phyloP scores from a whole-genome alignment of 2,113 vertebrate species.

The Dicentrarchus labrax region DNA sequence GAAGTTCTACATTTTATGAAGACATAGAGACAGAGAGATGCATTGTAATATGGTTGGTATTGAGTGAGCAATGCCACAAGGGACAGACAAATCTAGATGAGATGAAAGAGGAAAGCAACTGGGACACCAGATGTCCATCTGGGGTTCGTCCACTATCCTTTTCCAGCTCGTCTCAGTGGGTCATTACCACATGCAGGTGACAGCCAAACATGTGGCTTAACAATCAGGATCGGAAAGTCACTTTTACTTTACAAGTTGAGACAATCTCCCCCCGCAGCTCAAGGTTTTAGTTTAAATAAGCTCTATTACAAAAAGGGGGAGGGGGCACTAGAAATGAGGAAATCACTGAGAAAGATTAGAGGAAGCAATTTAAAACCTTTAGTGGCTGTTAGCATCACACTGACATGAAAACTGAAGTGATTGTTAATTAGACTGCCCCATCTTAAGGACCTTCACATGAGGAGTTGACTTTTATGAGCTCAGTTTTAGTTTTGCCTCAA shows the following conservation, averaged over 20 bases:
- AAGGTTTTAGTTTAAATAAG: background rate
- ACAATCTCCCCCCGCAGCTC: background rate
- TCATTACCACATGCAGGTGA: slow-evolving; percentile 35
- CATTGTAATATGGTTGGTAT: background rate
- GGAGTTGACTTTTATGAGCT: slow-evolving; percentile 3
- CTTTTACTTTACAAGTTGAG: slow-evolving; percentile 1
- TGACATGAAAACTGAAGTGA: slow-evolving; percentile 3
- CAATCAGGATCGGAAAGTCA: slow-evolving; percentile 8
- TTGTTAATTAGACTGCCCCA: background rate
- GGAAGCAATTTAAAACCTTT: slow-evolving; percentile 13
- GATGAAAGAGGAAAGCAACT: slow-evolving; percentile 46
- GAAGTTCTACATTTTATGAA: background rate
- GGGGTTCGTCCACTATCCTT: slow-evolving; percentile 19
- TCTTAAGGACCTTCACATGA: background rate
- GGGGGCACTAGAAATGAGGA: background rate
- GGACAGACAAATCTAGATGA: slow-evolving; percentile 13
- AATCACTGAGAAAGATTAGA: background rate
- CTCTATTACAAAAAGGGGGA: background rate
- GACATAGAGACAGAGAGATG: background rate
- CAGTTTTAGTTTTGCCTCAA: slow-evolving; percentile 5
- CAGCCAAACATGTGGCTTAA: slow-evolving; percentile 22
- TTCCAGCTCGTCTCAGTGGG: slow-evolving; percentile 13
- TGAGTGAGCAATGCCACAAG: slow-evolving; percentile 15
- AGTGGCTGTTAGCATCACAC: background rate
- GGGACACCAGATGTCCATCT: slow-evolving; percentile 53